These are phyloP conservation scores for Osmerus mordax DNA, from an alignment of 2,113 vertebrate species.

Conservation along the genomic window DNA sequence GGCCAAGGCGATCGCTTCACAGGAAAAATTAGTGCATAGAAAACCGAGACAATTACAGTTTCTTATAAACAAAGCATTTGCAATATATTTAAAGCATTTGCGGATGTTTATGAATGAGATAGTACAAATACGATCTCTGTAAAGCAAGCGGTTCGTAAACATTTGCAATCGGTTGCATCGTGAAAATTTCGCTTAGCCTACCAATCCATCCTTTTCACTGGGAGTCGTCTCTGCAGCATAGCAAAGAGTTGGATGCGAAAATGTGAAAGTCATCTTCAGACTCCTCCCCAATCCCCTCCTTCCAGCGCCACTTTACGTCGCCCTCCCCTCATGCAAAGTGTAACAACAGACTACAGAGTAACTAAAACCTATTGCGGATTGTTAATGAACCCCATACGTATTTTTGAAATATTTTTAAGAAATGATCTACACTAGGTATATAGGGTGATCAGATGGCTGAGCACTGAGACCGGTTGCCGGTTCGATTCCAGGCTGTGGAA, in stretches of 20 bases:
- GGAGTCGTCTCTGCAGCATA: constrained; percentile 59
- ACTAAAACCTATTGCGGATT: no score
- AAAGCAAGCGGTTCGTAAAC: background rate
- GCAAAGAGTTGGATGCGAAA: constrained; percentile 65
- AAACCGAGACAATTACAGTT: background rate
- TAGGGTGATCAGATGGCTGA: no score
- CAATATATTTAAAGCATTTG: background rate
- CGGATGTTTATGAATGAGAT: background rate
- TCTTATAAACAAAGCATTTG: background rate
- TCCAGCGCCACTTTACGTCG: constrained; percentile 29
- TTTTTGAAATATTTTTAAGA: no score
- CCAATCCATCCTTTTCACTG: constrained; percentile 24
- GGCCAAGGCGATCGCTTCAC: background rate
- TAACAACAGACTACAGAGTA: background rate
- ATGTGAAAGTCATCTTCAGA: constrained; percentile 67
- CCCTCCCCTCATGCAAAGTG: background rate
- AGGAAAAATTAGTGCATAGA: background rate
- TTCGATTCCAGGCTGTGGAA: no score
- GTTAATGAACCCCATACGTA: no score
- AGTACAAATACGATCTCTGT: no score
- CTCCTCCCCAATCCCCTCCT: constrained; percentile 62
- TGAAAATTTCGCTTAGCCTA: constrained; percentile 26
- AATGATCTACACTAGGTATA: no score
- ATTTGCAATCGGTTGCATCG: constrained; percentile 3
- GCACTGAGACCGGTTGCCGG: no score